These are phyloP conservation scores for Nymphalis polychloros DNA, from an alignment of 2,888 invertebrate genomes.

Conservation along the genomic window DNA sequence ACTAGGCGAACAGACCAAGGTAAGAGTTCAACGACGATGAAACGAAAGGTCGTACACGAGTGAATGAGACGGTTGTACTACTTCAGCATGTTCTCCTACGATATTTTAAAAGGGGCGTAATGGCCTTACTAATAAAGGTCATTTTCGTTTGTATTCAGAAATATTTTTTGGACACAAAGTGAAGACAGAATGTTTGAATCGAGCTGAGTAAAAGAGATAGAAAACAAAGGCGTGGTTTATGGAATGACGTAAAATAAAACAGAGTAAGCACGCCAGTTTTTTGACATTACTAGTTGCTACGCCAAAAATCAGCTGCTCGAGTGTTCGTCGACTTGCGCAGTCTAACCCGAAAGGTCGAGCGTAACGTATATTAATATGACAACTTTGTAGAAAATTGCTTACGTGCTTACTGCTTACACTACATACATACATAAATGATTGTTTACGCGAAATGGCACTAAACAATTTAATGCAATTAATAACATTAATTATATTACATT, in stretches of 20 bases:
- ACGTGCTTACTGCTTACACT: too few relatives aligned
- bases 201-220: constrained; percentile 50
- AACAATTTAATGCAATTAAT: background rate
- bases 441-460: constrained; percentile 11
- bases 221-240: constrained; percentile 60
- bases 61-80: constrained; percentile 51
- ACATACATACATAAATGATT: background rate
- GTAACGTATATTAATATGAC: constrained; percentile 29
- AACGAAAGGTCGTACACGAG: constrained; percentile 51
- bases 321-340: constrained; percentile 26
- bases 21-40: constrained; percentile 50
- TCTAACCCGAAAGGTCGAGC: constrained; percentile 11
- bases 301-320: constrained; percentile 79
- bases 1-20: constrained; percentile 69
- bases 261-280: constrained; percentile 39
- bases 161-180: constrained; percentile 55
- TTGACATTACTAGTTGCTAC: constrained; percentile 67
- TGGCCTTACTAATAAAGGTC: constrained; percentile 42
- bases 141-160: constrained; percentile 47
- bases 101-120: constrained; percentile 50
- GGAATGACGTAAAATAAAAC: constrained; percentile 69
- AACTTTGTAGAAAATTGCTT: constrained; percentile 9
- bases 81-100: constrained; percentile 42
- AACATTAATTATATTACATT: too few relatives aligned
- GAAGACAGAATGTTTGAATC: constrained; percentile 53